These are phyloP conservation scores for Bombus haemorrhoidalis DNA, from an alignment of 1,140 invertebrate genomes.

Conservation along the genomic window DNA sequence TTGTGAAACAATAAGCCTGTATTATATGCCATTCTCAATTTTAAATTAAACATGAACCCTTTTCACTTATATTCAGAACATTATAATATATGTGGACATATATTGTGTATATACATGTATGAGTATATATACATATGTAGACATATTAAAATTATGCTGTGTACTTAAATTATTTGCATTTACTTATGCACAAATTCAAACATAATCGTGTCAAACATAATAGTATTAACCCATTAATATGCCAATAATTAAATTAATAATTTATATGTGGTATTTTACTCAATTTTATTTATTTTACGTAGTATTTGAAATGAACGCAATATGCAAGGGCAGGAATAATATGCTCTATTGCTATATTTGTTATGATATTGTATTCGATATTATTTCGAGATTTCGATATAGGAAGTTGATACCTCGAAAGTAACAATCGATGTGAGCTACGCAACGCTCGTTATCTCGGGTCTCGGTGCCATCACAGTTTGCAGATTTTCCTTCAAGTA, in stretches of 20 bases:
- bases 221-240: background rate
- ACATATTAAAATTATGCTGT: background rate
- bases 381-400: constrained; percentile 4
- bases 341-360: background rate
- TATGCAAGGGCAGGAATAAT: too few relatives aligned
- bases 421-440: constrained; percentile 32
- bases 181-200: background rate
- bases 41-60: background rate
- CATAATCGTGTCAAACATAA: too few relatives aligned
- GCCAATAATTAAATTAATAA: background rate
- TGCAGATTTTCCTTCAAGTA: background rate
- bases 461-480: constrained; percentile 16
- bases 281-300: background rate
- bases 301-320: background rate
- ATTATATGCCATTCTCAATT: background rate
- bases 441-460: background rate
- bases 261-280: background rate
- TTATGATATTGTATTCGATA: background rate
- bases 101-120: background rate
- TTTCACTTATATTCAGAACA: background rate
- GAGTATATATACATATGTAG: background rate
- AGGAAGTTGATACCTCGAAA: constrained; percentile 28
- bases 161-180: background rate
- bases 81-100: background rate
- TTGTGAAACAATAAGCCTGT: background rate